Percentiles rank a stretch among this genome's conserved stretches.
These are phyloP conservation scores for Euleptes europaea DNA, from an alignment of 2,113 vertebrate species.

Conservation along the genomic window DNA sequence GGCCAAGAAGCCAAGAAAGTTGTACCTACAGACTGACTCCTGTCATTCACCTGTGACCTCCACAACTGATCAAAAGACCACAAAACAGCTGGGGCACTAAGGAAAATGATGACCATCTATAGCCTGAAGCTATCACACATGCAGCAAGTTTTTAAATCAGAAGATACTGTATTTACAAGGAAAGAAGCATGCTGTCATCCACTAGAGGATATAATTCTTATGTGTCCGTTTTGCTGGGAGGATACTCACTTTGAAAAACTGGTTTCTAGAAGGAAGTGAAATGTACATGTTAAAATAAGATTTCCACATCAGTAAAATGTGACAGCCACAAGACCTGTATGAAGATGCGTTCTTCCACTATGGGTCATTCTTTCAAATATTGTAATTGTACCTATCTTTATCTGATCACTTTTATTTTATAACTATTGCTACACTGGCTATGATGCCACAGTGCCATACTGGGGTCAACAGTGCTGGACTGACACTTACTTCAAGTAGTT, in stretches of 20 bases:
- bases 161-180: not conserved
- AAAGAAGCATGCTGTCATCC: not conserved
- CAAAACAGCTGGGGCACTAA: not conserved
- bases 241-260: not conserved
- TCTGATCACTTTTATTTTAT: not conserved
- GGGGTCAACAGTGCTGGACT: not conserved
- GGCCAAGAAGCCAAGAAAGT: not conserved
- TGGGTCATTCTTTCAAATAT: not conserved
- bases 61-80: not conserved
- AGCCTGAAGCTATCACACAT: not conserved
- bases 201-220: not conserved
- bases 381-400: not conserved
- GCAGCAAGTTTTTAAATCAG: not conserved
- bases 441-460: not conserved
- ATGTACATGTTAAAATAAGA: not conserved
- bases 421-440: not conserved
- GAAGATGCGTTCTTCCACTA: not conserved
- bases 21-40: not conserved
- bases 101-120: not conserved
- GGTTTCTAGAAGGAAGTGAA: not conserved
- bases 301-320: not conserved
- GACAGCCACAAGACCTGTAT: not conserved
- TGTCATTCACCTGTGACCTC: conserved; percentile 3
- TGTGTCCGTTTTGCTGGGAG: not conserved
- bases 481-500: not conserved